Conservation (phyloP, 2,797 vertebrate genomes). For the Leontopithecus rosalia region DNA sequence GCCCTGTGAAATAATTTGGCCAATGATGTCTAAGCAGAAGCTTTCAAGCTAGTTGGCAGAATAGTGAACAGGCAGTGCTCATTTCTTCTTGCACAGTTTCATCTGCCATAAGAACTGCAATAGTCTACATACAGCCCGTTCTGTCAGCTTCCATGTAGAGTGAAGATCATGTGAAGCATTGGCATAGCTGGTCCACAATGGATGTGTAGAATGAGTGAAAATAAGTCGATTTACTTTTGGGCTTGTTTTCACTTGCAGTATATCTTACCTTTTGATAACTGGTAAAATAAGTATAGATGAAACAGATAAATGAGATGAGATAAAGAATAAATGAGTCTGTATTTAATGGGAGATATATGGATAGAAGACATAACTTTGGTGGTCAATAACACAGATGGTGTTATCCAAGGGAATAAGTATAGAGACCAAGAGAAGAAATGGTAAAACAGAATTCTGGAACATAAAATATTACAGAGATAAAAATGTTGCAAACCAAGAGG, state of each 20-base stretch:
- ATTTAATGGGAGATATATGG: neutral
- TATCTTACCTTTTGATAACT: neutral
- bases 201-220: neutral
- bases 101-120: neutral
- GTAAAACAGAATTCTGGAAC: neutral
- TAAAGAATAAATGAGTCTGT: neutral
- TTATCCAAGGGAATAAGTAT: neutral
- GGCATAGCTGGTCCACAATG: neutral
- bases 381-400: neutral
- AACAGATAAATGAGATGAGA: neutral
- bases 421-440: neutral
- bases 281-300: neutral
- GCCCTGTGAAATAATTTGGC: neutral
- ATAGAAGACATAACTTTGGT: neutral
- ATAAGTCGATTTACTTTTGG: neutral
- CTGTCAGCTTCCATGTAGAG: too few species aligned
- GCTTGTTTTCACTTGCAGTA: neutral
- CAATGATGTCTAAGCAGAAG: neutral
- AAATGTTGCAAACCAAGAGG: neutral
- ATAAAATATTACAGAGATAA: neutral
- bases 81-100: neutral
- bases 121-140: neutral
- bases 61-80: neutral
- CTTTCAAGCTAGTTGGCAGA: neutral
- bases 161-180: neutral